Evolutionary conservation across 2,113 vertebrate genomes (phyloP).

Genomic region (Brachirus orientalis): DNA sequence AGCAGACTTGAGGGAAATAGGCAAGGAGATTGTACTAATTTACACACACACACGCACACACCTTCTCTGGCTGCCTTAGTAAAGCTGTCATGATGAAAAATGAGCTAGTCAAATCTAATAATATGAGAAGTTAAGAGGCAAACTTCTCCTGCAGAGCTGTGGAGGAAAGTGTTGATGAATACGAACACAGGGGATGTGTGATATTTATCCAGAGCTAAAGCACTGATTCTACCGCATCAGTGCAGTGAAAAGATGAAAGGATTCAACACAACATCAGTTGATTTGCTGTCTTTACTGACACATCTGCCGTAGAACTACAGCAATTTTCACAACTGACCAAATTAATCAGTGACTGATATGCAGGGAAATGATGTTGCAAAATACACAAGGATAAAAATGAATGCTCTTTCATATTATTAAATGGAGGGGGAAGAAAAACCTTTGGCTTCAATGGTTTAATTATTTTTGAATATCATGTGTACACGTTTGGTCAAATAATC

Average conservation of each 20-base stretch:
- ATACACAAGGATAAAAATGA: too few relatives aligned
- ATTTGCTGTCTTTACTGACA: slow-evolving; percentile 8
- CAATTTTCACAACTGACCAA: neutral
- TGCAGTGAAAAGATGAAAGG: slow-evolving; percentile 6
- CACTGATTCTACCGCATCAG: slow-evolving; percentile 6
- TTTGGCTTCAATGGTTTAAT: too few relatives aligned
- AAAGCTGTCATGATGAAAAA: slow-evolving; percentile 79
- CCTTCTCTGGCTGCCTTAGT: slow-evolving; percentile 68
- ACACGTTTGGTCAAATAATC: too few relatives aligned
- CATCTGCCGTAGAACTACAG: neutral
- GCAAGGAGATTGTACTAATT: slow-evolving; percentile 19
- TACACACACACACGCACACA: slow-evolving; percentile 44
- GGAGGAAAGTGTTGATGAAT: slow-evolving; percentile 45
- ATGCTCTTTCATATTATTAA: too few relatives aligned
- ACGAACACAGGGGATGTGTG: slow-evolving; percentile 7
- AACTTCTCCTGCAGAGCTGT: slow-evolving; percentile 62
- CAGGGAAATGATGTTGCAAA: too few relatives aligned
- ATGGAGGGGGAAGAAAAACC: too few relatives aligned
- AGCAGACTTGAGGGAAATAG: slow-evolving; percentile 22
- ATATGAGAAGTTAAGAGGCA: slow-evolving; percentile 57
- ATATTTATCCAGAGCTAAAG: slow-evolving; percentile 12
- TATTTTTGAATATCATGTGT: too few relatives aligned
- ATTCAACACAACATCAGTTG: slow-evolving; percentile 13
- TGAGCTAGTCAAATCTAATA: slow-evolving; percentile 74
- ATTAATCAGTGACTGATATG: neutral